Base-by-base conservation (phyloP, 2,888 invertebrate genomes). In the Hoplodrina blanda region DNA sequence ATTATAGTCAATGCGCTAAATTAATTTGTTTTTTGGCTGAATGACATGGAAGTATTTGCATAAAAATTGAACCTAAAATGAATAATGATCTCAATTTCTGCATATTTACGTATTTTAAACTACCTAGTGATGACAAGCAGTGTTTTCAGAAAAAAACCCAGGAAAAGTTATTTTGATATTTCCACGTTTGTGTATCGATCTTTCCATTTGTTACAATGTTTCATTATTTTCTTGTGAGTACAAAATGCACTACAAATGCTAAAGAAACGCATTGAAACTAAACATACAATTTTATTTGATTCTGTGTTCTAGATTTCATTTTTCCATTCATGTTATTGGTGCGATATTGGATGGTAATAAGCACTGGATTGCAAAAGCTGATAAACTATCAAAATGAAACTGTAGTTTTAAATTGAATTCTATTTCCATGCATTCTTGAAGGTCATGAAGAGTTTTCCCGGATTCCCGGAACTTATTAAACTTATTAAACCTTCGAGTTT, bases 231-330 rank as follows among this genome's bases (percentile, higher is more conserved):
- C n/a, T 10, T 37, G 37, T n/a, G 20, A 25, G 20, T 59, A 25
- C 30, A 59, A 62, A 71, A 55, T 53, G 17, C 61, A 60, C n/a
- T 55, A 56, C 30, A 70, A 20, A 66, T 2, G 41, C 54, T 52
- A 65, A 60, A 53, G 46, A 37, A 17, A 62, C 30, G n/a, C 33
- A 19, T 49, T 62, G 59, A 57, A 60, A 30, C 57, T 54, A 55
- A 78, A 80, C 68, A 69, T 80, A 65, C 60, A 72, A 72, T 69
- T 69, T 76, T 67, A 80, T 71, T 62, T 19, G 54, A 30, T 52
- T 53, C 37, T 30, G 55, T 20, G 66, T 55, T 69, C 41, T 54
- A 64, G 67, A 76, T 73, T 80, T 62, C 76, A 65, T 74, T 68
- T 78, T 68, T 62, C 59, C 53, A 49, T 69, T 46, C 60, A 54